phyloP scores from a whole-genome alignment of 2,888 invertebrate species.

The Phyllotreta striolata region DNA sequence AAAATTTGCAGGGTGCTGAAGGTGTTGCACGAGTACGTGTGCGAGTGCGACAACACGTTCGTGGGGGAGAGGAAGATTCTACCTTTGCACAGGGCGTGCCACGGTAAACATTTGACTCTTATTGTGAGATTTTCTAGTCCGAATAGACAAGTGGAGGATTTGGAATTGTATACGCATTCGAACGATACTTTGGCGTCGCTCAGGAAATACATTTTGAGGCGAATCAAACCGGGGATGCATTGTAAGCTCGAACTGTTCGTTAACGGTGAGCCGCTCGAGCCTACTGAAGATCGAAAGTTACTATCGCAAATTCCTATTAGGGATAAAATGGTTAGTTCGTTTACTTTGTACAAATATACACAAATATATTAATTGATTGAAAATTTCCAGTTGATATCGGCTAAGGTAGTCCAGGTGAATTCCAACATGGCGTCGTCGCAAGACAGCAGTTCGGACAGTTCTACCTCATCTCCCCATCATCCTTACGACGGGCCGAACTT shows the following conservation, averaged over 20 bases:
- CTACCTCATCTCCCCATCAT: slow-evolving; percentile 90
- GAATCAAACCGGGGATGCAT: slow-evolving; percentile 71
- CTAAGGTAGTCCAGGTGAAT: slow-evolving; percentile 78
- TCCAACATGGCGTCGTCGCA: slow-evolving; percentile 80
- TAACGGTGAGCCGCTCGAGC: slow-evolving; percentile 88
- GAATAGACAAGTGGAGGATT: slow-evolving; percentile 89
- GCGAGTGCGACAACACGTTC: slow-evolving; percentile 91
- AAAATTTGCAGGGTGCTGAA: slow-evolving; percentile 93
- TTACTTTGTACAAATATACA: not conserved
- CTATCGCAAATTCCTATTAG: slow-evolving; percentile 84
- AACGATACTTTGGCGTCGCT: slow-evolving; percentile 92
- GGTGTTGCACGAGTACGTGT: slow-evolving; percentile 93
- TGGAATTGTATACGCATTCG: slow-evolving; percentile 91
- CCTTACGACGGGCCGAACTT: slow-evolving; percentile 81
- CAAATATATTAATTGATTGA: slow-evolving; percentile 11
- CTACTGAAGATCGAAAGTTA: slow-evolving; percentile 86
- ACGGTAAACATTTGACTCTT: slow-evolving; percentile 88
- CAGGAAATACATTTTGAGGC: slow-evolving; percentile 77
- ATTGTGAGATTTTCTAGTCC: slow-evolving; percentile 82
- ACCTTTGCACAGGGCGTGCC: slow-evolving; percentile 87
- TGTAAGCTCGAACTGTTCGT: slow-evolving; percentile 91
- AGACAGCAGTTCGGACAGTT: slow-evolving; percentile 94
- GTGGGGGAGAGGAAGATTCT: slow-evolving; percentile 88
- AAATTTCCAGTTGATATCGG: slow-evolving; percentile 70
- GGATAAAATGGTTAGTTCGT: slow-evolving; percentile 81